Conservation (phyloP, 2,888 invertebrate genomes). For the Neoascia interrupta region DNA sequence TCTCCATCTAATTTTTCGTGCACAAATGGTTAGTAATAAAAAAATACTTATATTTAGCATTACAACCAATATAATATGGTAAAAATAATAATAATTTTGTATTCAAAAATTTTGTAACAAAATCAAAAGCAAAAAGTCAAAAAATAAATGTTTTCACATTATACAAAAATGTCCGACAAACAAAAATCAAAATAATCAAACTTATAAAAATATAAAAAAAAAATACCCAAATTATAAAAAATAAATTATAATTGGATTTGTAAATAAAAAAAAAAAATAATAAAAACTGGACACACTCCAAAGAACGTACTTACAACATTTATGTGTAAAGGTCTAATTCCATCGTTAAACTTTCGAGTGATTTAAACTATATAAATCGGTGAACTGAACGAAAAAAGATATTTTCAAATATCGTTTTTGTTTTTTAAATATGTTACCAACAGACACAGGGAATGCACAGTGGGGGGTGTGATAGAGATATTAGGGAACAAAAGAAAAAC, state of each 20-base stretch:
- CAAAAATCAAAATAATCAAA: conserved; percentile 3
- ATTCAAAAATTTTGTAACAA: too few species aligned
- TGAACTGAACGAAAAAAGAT: conserved; percentile 13
- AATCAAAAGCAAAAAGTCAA: background rate
- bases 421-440: background rate
- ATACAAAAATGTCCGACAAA: conserved; percentile 20
- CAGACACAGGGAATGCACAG: conserved; percentile 11
- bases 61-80: background rate
- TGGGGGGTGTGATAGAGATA: too few species aligned
- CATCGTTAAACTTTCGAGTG: conserved; percentile 20
- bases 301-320: conserved; percentile 50
- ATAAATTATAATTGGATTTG: too few species aligned
- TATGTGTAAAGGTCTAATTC: background rate
- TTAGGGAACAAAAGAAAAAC: background rate
- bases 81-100: too few species aligned
- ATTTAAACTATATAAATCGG: background rate
- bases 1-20: conserved; percentile 88
- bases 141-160: background rate
- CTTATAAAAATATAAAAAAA: background rate
- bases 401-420: conserved; percentile 48
- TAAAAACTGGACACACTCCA: conserved; percentile 5
- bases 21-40: conserved; percentile 38
- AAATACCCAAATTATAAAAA: conserved; percentile 10
- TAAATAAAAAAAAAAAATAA: conserved; percentile 7
- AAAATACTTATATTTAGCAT: background rate